Evolutionary conservation across 2,797 vertebrate genomes (phyloP).

Genomic region (Momotus momota): DNA sequence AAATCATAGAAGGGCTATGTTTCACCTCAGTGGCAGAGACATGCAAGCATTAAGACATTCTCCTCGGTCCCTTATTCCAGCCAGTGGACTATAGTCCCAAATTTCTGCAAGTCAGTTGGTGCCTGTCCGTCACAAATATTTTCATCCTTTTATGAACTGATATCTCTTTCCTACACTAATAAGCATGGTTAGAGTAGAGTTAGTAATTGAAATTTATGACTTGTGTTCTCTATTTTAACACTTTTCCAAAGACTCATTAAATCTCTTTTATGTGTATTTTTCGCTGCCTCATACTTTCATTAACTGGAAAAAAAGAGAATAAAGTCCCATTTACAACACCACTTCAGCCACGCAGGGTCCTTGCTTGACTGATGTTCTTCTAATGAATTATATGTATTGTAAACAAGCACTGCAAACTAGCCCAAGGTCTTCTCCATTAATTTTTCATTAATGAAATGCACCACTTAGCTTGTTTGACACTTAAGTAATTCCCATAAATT

Average conservation of each 20-base stretch:
- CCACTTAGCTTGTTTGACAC: slow-evolving; percentile 80
- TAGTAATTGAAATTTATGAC: slow-evolving; percentile 78
- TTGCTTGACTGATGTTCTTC: slow-evolving; percentile 73
- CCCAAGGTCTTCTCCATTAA: slow-evolving; percentile 79
- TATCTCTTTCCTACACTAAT: slow-evolving; percentile 56
- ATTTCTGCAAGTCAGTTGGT: neutral
- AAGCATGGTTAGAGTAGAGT: slow-evolving; percentile 63
- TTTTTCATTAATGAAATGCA: slow-evolving; percentile 84
- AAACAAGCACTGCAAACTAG: slow-evolving; percentile 77
- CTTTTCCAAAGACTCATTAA: slow-evolving; percentile 80
- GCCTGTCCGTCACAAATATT: neutral
- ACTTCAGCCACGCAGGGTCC: slow-evolving; percentile 41
- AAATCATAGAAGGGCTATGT: neutral
- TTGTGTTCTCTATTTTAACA: slow-evolving; percentile 75
- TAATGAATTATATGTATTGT: slow-evolving; percentile 81
- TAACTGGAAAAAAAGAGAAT: slow-evolving; percentile 76
- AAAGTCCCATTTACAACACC: slow-evolving; percentile 65
- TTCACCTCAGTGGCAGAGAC: neutral
- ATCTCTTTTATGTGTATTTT: slow-evolving; percentile 81
- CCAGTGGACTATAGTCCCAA: neutral
- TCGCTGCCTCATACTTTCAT: slow-evolving; percentile 73
- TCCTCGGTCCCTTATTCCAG: neutral
- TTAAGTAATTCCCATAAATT: slow-evolving; percentile 80
- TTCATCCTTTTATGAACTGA: slow-evolving; percentile 36
- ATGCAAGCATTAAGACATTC: neutral